Percentiles rank a stretch among this genome's conserved stretches.
phyloP scores from a whole-genome alignment of 1,140 invertebrate species.

The Pseudomyrmex gracilis region DNA sequence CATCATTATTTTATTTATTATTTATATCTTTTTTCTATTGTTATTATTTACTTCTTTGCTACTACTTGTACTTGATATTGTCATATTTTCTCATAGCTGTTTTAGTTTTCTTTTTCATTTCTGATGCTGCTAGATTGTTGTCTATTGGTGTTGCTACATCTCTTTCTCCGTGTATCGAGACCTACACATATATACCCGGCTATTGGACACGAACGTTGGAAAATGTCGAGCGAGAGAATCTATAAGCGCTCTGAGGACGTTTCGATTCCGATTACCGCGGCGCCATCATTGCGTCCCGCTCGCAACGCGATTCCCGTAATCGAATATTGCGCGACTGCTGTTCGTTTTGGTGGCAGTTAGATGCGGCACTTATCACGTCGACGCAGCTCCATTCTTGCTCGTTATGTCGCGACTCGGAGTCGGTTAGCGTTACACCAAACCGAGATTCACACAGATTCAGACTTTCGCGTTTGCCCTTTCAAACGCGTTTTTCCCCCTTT shows the following conservation, averaged over 20 bases:
- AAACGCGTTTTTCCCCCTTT: conserved; percentile 41
- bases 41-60: neutral
- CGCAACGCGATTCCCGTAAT: conserved; percentile 37
- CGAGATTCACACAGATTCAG: conserved; percentile 45
- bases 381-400: conserved; percentile 39
- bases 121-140: neutral
- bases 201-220: neutral
- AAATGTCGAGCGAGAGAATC: conserved; percentile 18
- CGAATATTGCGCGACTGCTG: conserved; percentile 30
- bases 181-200: neutral
- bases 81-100: neutral
- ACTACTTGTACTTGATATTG: conserved; percentile 9
- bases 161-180: neutral
- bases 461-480: conserved; percentile 37
- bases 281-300: neutral
- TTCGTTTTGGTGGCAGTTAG: conserved; percentile 4
- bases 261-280: conserved; percentile 38
- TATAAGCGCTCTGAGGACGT: conserved; percentile 12
- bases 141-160: neutral
- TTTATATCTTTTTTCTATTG: neutral
- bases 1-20: neutral
- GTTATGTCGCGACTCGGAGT: conserved; percentile 37
- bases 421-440: conserved; percentile 33
- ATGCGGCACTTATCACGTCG: conserved; percentile 40
- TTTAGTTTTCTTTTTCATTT: neutral